Percentiles rank a stretch among this genome's conserved stretches.
Evolutionary conservation across 2,113 vertebrate genomes (phyloP).

Genomic region (Malurus alboscapulatus): DNA sequence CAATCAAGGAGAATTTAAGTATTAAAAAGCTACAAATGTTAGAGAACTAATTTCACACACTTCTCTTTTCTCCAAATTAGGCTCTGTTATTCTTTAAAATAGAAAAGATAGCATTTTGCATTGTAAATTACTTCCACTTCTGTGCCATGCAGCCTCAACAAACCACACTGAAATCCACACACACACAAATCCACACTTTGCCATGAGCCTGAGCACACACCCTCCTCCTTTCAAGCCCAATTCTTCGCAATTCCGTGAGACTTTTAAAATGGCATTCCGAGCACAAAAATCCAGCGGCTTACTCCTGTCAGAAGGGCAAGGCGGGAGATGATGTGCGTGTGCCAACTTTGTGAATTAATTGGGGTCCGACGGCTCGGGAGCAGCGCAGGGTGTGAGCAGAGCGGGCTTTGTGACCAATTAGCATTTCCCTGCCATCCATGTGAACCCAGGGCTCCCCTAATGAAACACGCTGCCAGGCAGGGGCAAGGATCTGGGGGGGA

Average conservation of each 20-base stretch:
- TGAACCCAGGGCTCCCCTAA: conserved; percentile 36
- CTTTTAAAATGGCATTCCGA: neutral
- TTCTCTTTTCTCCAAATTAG: conserved; percentile 8
- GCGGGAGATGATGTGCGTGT: neutral
- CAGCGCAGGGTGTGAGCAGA: neutral
- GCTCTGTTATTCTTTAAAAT: neutral
- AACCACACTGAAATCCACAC: neutral
- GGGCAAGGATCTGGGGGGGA: conserved; percentile 16
- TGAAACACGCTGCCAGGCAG: conserved; percentile 46
- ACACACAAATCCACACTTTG: neutral
- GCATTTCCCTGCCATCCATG: neutral
- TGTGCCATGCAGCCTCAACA: neutral
- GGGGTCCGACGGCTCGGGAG: neutral
- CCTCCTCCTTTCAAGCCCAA: neutral
- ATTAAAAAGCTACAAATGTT: neutral
- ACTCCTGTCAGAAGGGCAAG: neutral
- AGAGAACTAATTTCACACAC: conserved; percentile 5
- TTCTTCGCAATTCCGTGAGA: neutral
- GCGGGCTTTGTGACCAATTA: conserved; percentile 36
- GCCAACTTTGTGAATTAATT: conserved; percentile 29
- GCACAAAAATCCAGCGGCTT: neutral
- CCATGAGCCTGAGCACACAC: neutral
- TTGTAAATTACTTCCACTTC: conserved; percentile 11
- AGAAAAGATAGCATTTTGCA: neutral
- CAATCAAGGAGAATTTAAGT: neutral